Conservation (phyloP, 2,797 vertebrate genomes). For the Pristis pectinata region DNA sequence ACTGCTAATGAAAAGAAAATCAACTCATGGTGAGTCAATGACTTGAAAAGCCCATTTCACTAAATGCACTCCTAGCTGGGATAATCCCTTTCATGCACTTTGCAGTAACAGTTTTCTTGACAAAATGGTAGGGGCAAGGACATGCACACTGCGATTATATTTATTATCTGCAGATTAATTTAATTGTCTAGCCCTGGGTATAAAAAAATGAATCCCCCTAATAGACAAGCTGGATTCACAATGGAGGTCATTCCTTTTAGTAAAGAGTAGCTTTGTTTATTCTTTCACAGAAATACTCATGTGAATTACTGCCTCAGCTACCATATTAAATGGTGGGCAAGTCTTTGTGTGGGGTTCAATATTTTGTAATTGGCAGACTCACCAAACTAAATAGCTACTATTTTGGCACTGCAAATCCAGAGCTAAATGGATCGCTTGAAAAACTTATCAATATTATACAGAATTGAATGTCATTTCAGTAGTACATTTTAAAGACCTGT, state of each 20-base stretch:
- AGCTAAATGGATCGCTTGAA: not conserved
- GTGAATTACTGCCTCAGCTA: not conserved
- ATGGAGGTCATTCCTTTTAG: not conserved
- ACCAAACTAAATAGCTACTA: conserved; percentile 8
- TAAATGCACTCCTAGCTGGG: not conserved
- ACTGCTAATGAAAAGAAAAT: not conserved
- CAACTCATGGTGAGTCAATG: not conserved
- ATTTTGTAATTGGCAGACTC: conserved; percentile 23
- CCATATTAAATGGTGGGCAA: not conserved
- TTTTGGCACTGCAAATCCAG: not conserved
- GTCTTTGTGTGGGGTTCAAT: not conserved
- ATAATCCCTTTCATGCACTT: not conserved
- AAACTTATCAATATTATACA: not conserved
- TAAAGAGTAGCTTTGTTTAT: not conserved
- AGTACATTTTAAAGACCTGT: not conserved
- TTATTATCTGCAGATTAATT: conserved; percentile 29
- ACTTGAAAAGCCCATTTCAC: not conserved
- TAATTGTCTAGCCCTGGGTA: not conserved
- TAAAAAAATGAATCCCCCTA: not conserved
- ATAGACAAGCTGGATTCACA: not conserved
- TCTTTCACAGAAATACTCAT: not conserved
- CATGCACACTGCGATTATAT: not conserved
- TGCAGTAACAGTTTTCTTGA: not conserved
- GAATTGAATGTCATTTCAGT: not conserved
- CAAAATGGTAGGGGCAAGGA: not conserved